These are phyloP conservation scores for Acestrorhynchus altus DNA, from an alignment of 2,797 vertebrate genomes.

Conservation along the genomic window DNA sequence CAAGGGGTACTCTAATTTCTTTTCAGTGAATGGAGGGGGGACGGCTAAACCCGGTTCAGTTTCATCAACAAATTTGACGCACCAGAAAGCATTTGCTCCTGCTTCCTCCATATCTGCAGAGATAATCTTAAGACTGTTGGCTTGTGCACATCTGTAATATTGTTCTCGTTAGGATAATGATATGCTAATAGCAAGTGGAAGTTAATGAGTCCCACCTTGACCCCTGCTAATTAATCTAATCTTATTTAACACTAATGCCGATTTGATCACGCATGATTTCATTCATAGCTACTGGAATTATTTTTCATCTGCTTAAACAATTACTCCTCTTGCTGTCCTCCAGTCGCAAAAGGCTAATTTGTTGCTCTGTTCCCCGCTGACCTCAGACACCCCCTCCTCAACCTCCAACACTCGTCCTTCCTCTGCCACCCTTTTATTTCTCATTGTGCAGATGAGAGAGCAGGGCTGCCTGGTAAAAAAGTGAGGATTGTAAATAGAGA, in stretches of 20 bases:
- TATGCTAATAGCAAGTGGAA: conserved; percentile 5
- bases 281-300: neutral
- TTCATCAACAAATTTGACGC: conserved; percentile 21
- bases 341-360: conserved; percentile 20
- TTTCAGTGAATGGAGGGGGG: conserved; percentile 1
- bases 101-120: neutral
- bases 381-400: neutral
- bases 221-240: conserved; percentile 9
- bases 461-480: neutral
- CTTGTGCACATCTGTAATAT: neutral
- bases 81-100: neutral
- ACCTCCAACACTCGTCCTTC: neutral
- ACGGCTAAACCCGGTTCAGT: neutral
- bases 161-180: conserved; percentile 4
- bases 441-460: conserved; percentile 2
- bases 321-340: conserved; percentile 4
- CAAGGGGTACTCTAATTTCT: conserved; percentile 43
- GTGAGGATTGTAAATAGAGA: conserved; percentile 26
- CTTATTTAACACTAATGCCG: conserved; percentile 16
- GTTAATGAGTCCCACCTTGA: conserved; percentile 31
- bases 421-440: neutral
- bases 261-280: conserved; percentile 9
- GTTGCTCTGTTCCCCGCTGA: neutral
- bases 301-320: neutral
- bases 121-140: neutral